These are phyloP conservation scores for Sphaerophoria taeniata DNA, from an alignment of 2,888 invertebrate species.

Conservation along the genomic window DNA sequence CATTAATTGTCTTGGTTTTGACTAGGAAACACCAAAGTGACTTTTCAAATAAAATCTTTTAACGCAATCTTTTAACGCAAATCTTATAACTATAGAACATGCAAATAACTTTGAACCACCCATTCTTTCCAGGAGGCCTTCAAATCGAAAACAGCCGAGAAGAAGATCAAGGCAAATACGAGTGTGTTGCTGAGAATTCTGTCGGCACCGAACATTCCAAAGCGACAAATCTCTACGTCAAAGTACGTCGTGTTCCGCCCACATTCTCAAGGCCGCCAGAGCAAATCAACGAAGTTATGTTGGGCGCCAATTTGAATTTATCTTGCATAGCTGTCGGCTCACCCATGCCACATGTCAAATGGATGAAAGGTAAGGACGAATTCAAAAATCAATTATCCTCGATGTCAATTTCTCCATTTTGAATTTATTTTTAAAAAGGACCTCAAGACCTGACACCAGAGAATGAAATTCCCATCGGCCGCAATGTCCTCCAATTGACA, in stretches of 20 bases:
- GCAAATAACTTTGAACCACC: conserved; percentile 28
- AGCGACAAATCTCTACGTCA: conserved; percentile 94
- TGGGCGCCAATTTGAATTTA: conserved; percentile 95
- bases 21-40: not conserved
- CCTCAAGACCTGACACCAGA: conserved; percentile 93
- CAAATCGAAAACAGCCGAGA: conserved; percentile 95
- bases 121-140: conserved; percentile 83
- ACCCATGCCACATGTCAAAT: conserved; percentile 98
- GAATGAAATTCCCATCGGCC: conserved; percentile 92
- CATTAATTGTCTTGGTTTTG: not conserved
- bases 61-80: not conserved
- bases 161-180: conserved; percentile 97
- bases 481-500: conserved; percentile 93
- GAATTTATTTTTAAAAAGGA: conserved; percentile 81
- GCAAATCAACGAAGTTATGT: conserved; percentile 93
- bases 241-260: conserved; percentile 97
- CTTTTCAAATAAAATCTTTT: not conserved
- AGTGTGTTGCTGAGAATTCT: conserved; percentile 97
- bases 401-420: not conserved
- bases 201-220: conserved; percentile 97
- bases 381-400: not conserved
- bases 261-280: conserved; percentile 97
- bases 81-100: too few species aligned
- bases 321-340: conserved; percentile 99
- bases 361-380: conserved; percentile 88